Base-by-base conservation (phyloP, 2,113 vertebrate species). In the Illadopsis cleaveri region DNA sequence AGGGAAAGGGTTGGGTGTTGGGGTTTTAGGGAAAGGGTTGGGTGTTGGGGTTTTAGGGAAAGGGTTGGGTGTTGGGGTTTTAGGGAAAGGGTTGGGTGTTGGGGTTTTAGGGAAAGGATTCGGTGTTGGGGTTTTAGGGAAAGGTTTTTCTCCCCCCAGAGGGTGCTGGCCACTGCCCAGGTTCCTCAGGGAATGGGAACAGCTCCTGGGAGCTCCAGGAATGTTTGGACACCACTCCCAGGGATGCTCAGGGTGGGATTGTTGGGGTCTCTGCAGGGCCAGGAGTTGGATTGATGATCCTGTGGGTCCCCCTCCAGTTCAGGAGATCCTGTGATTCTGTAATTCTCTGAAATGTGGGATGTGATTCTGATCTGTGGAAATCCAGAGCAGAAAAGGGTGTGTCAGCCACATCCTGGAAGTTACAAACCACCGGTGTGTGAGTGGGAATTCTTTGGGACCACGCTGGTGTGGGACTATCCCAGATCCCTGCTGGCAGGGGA, bases 221-320 rank as follows among this genome's bases (percentile, higher is more conserved):
- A 47, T 0, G 2, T 24, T 71, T 0, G 45, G 56, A 7, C 12
- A 42, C 0, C 2, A 1, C 28, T 56, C 0, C 31, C 66, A 42
- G 24, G 65, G 30, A 9, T 71, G 48, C 15, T 5, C 50, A 23
- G 15, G 47, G 20, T 30, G 70, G 51, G 61, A 2, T 4, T 57
- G 8, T 10, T 53, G 15, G 11, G 45, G 20, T 5, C 31, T 31
- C 61, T 1, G 58, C 48, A 54, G 48, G 57, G 25, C 0, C 12
- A 9, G 60, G 30, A 1, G 8, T 1, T 11, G 51, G 23, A 1
- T 5, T 37, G 18, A 4, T n/a, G 2, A 19, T 14, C 54, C 4
- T 10, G 38, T 33, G 54, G 24, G 9, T 70, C n/a, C 33, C 33
- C 30, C 3, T 8, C 47, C 84, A 30, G 23, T 56, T 54, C 38